Evolutionary conservation across 2,888 invertebrate species (phyloP).

Genomic region (Drosophila neonasuta): DNA sequence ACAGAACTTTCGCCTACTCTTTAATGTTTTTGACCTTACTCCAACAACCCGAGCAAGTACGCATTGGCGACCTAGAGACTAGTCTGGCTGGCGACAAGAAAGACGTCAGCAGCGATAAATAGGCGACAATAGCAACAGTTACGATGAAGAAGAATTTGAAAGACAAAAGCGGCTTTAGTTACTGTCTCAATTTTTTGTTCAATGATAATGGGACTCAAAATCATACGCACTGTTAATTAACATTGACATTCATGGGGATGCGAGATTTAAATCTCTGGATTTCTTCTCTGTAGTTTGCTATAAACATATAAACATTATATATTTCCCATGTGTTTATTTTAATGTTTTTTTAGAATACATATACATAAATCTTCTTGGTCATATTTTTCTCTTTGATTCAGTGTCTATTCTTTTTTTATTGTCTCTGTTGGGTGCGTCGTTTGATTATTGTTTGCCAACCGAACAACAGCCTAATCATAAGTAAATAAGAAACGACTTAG

Average conservation of each 20-base stretch:
- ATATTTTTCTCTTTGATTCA: too few species aligned
- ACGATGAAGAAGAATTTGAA: not conserved
- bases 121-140: slow-evolving; percentile 1
- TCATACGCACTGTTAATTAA: not conserved
- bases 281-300: not conserved
- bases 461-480: not conserved
- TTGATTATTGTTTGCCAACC: not conserved
- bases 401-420: not conserved
- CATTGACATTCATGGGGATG: not conserved
- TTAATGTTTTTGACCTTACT: slow-evolving; percentile 40
- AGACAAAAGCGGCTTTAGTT: not conserved
- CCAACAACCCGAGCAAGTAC: slow-evolving; percentile 12
- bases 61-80: slow-evolving; percentile 57
- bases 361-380: too few species aligned
- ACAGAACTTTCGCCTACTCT: slow-evolving; percentile 18
- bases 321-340: not conserved
- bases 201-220: slow-evolving; percentile 10
- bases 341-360: not conserved
- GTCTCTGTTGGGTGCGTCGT: not conserved
- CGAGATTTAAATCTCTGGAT: not conserved
- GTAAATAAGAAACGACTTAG: not conserved
- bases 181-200: not conserved
- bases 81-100: slow-evolving; percentile 59
- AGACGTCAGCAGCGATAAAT: slow-evolving; percentile 10
- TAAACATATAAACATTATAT: not conserved